Evolutionary conservation across 2,888 invertebrate genomes (phyloP), one percentile per base, ranked within the genome.

Genomic region (Cataglyphis livida): DNA sequence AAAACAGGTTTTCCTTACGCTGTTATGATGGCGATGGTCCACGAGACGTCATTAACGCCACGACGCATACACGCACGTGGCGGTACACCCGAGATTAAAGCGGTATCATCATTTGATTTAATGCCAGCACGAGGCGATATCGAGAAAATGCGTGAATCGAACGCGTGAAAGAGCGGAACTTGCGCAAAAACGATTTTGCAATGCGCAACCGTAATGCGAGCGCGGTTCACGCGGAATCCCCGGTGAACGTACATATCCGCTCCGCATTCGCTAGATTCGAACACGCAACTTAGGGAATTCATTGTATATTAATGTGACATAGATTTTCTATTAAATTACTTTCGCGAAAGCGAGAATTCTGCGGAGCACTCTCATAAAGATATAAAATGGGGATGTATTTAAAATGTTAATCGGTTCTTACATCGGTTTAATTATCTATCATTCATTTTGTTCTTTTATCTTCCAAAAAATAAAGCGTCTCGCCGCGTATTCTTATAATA

Each of bases 1-100:
- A 75, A 87, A 90, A 90, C 89, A 84, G 89, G 89, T 90, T 90
- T 90, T 70, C 74, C 70, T 64, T 48, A 79, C 61, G 85, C 64
- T 65, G 82, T 38, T 75, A 81, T 81, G 74, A 76, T 74, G 84
- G 81, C 57, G 70, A 76, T 61, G 88, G 73, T 86, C 82, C 84
- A 88, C 70, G 84, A 83, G 78, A 61, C 68, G 84, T 66, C 75
- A 84, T 74, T 66, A 82, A 70, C 62, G 9, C 28, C 28, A 28
- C 38, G 68, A 64, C 28, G 66, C 62, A 70, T 76, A 38, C 51
- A 66, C 68, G 65, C 48, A 74, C 62, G 51, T 54, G 78, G 62
- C 81, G 68, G 57, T 59, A 78, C 64, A 76, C 54, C 81, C 81
- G 83, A 64, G 79, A 82, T 78, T 48, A 57, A 76, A 82, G 81